Percentiles rank a stretch among this genome's conserved stretches.
Evolutionary conservation across 2,797 vertebrate genomes (phyloP).

Genomic region (Neopelma chrysocephalum): DNA sequence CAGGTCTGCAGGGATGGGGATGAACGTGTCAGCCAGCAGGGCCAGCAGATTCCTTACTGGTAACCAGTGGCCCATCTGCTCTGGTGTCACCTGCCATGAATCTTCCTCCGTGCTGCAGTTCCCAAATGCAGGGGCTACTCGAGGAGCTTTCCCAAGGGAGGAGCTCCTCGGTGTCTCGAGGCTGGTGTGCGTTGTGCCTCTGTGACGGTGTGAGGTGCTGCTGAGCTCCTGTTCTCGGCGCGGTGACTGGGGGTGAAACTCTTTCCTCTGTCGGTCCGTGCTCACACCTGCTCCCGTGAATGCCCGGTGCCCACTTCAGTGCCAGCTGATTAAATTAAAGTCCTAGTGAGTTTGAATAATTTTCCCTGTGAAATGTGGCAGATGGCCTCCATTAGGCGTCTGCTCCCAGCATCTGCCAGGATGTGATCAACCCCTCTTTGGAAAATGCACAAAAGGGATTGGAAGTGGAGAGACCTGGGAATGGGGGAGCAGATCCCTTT

Average conservation of each 20-base stretch:
- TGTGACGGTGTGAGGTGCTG: rapidly evolving
- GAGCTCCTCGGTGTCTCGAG: rapidly evolving
- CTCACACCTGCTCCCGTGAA: constrained; percentile 39
- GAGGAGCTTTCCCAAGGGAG: neutral
- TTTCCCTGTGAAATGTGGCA: constrained; percentile 61
- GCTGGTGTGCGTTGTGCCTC: rapidly evolving
- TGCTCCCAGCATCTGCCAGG: constrained; percentile 63
- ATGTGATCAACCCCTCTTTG: constrained; percentile 51
- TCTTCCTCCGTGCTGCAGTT: rapidly evolving
- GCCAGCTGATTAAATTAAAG: constrained; percentile 58
- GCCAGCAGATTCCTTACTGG: neutral
- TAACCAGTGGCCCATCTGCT: rapidly evolving
- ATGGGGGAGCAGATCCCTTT: neutral
- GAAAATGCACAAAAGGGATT: constrained; percentile 43
- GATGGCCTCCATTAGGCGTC: constrained; percentile 64
- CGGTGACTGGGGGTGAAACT: neutral
- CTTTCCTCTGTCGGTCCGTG: neutral
- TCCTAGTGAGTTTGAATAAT: constrained; percentile 42
- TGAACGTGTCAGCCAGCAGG: rapidly evolving
- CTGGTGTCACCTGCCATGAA: rapidly evolving
- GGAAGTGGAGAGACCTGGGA: constrained; percentile 24
- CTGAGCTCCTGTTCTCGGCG: neutral
- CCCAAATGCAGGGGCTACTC: rapidly evolving
- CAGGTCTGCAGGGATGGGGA: neutral
- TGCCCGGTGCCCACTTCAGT: constrained; percentile 40